These are phyloP conservation scores for Brachyistius frenatus DNA, from an alignment of 2,113 vertebrate species.

Conservation along the genomic window DNA sequence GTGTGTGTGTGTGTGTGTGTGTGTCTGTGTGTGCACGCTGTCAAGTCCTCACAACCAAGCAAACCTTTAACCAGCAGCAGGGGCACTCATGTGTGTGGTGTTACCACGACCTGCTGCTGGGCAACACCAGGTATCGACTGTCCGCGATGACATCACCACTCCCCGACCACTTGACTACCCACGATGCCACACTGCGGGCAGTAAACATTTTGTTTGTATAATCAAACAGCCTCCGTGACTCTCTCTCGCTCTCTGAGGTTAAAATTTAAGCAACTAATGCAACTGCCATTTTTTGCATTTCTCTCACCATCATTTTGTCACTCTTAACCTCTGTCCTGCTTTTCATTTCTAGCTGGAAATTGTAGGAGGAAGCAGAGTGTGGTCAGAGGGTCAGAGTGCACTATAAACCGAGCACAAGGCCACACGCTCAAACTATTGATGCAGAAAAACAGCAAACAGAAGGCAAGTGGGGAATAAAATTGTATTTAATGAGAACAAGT, in stretches of 20 bases:
- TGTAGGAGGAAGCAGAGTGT: not conserved
- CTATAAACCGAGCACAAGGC: conserved; percentile 22
- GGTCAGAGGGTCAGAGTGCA: not conserved
- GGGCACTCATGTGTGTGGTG: conserved; percentile 39
- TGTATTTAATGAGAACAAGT: conserved; percentile 7
- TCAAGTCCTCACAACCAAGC: conserved; percentile 33
- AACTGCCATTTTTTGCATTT: not conserved
- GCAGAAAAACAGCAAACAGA: not conserved
- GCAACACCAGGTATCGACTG: conserved; percentile 38
- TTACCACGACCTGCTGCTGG: conserved; percentile 45
- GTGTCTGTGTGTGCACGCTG: conserved; percentile 15
- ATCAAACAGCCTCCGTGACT: conserved; percentile 14
- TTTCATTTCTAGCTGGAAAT: conserved; percentile 25
- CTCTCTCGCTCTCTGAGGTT: conserved; percentile 2
- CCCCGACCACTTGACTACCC: conserved; percentile 51
- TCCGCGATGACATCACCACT: conserved; percentile 50
- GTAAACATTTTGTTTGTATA: conserved; percentile 31
- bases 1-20: not conserved
- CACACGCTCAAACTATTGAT: conserved; percentile 1
- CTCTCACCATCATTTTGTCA: conserved; percentile 4
- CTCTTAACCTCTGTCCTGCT: conserved; percentile 17
- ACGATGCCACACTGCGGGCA: conserved; percentile 44
- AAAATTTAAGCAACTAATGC: conserved; percentile 19
- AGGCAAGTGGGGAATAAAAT: conserved; percentile 5
- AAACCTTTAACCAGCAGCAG: conserved; percentile 63